Evolutionary conservation across 1,140 invertebrate species (phyloP).

Genomic region (Trichonephila inaurata): DNA sequence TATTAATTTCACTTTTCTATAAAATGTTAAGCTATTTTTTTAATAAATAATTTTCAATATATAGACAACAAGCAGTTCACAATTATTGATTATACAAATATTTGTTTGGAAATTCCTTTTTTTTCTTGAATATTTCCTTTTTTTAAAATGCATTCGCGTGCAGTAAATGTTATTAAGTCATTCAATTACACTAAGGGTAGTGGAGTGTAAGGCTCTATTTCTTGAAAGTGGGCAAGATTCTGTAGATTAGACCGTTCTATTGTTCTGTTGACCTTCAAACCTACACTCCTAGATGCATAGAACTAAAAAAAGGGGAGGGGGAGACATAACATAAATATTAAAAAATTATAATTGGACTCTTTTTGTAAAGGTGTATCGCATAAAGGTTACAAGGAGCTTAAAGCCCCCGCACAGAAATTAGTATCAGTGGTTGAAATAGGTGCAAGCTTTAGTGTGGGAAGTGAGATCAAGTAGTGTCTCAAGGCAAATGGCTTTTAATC

Average conservation of each 20-base stretch:
- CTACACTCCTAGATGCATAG: neutral
- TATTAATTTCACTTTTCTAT: too few relatives aligned
- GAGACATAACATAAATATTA: neutral
- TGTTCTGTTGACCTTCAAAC: neutral
- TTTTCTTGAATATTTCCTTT: too few relatives aligned
- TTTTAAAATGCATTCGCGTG: too few relatives aligned
- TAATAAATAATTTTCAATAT: too few relatives aligned
- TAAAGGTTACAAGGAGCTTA: neutral
- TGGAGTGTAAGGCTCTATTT: neutral
- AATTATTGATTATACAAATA: too few relatives aligned
- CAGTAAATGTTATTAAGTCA: too few relatives aligned
- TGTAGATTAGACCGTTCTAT: neutral
- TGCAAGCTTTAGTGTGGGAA: neutral
- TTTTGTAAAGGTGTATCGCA: neutral
- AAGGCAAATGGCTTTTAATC: neutral
- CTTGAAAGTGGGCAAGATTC: neutral
- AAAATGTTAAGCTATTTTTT: too few relatives aligned
- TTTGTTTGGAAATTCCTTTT: too few relatives aligned
- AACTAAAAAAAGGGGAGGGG: neutral
- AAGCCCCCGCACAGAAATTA: neutral
- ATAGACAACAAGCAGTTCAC: too few relatives aligned
- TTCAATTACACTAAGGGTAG: too few relatives aligned
- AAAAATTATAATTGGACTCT: neutral
- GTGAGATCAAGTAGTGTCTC: neutral
- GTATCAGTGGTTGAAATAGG: neutral